Conservation (phyloP, 35 echinoderm and acorn worm genomes). For the Diadema setosum region DNA sequence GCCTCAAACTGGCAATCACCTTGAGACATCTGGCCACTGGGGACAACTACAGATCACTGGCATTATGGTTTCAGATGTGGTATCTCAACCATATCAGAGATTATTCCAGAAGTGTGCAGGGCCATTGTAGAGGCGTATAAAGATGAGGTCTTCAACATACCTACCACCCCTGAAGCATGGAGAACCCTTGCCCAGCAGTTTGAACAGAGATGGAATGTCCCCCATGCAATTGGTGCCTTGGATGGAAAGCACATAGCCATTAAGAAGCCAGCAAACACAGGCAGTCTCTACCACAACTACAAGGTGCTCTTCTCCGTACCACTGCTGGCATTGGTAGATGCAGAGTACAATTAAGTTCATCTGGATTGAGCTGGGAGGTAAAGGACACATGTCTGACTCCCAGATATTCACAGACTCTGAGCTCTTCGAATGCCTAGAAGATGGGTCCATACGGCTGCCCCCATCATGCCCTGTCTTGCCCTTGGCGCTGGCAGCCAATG, state of each 20-base stretch:
- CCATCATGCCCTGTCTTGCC: slow-evolving; percentile 5
- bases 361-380: not conserved
- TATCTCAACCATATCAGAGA: not conserved
- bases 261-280: slow-evolving; percentile 23
- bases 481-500: too few species aligned
- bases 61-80: slow-evolving; percentile 21
- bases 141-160: slow-evolving; percentile 25
- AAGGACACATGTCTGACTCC: not conserved
- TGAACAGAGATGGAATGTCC: slow-evolving; percentile 40
- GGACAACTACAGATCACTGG: slow-evolving; percentile 30
- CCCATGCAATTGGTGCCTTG: slow-evolving; percentile 33
- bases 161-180: slow-evolving; percentile 30
- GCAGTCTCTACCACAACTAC: slow-evolving; percentile 17
- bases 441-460: slow-evolving; percentile 3
- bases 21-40: slow-evolving; percentile 43
- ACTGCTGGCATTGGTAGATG: slow-evolving; percentile 14
- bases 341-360: slow-evolving; percentile 25
- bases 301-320: not conserved
- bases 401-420: not conserved
- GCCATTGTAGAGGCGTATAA: slow-evolving; percentile 33
- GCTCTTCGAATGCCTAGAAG: slow-evolving; percentile 14
- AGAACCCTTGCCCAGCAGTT: slow-evolving; percentile 48
- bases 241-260: slow-evolving; percentile 50
- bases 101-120: slow-evolving; percentile 34
- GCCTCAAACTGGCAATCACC: slow-evolving; percentile 26